Evolutionary conservation across 2,797 vertebrate genomes (phyloP), one percentile per base, ranked within the genome.

Genomic region (Aplochiton taeniatus): DNA sequence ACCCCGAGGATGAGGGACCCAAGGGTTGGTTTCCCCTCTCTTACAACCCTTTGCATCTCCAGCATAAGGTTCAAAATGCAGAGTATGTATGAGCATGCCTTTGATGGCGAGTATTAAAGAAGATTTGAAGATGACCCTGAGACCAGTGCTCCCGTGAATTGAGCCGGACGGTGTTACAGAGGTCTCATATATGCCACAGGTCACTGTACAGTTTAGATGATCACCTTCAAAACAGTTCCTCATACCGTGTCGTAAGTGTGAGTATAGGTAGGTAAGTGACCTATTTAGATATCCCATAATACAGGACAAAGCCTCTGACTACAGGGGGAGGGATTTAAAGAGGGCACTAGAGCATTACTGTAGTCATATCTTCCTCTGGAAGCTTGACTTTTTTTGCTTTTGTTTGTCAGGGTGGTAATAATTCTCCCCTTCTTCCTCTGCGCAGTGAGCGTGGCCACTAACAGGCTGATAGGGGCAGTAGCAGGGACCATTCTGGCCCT

Each of bases 391-490:
- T 87, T 87, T 84, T 84, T 87, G 78, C 85, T 83, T 90, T 71
- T 87, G 78, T 85, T 81, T 89, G 75, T 88, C 87, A 90, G 90
- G 91, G 89, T 91, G 88, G 87, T 90, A 90, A 92, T 92, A 91
- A 90, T 92, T 91, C 93, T 92, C 92, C 76, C 91, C 92, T 96
- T 96, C 95, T 96, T 87, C 93, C 92, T 98, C 94, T 94, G 72
- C 92, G 95, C 96, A 98, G 96, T 95, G 95, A 96, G 93, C 95
- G 94, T 96, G 96, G 95, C 96, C 77, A 97, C 96, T 93, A 98
- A 98, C 96, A 98, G 96, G 92, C 96, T 98, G 85, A 98, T 97
- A 98, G 96, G 96, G 93, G 96, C 96, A 86, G 95, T 99, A 93
- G 97, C 96, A 89, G 96, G 97, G 95, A 98, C 95, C 93, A 93